Percentiles rank a stretch among this genome's conserved stretches.
Conservation (phyloP, 2,113 vertebrate species). For the Pangasianodon gigas region DNA sequence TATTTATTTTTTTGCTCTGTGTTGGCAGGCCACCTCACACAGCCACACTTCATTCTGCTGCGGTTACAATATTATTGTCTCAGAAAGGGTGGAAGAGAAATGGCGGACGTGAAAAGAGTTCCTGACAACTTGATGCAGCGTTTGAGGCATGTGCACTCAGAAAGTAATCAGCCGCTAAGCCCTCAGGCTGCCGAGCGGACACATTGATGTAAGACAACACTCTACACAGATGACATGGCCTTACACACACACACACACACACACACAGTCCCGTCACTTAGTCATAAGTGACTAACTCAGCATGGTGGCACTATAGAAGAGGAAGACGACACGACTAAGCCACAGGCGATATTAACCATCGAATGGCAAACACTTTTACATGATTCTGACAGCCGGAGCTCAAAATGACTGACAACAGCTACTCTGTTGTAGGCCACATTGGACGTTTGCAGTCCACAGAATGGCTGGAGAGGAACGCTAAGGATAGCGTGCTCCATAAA, state of each 20-base stretch:
- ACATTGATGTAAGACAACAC: constrained; percentile 59
- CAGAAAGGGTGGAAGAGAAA: constrained; percentile 44
- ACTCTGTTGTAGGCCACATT: not conserved
- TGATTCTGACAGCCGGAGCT: constrained; percentile 30
- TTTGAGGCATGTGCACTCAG: constrained; percentile 61
- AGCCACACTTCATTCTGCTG: constrained; percentile 43
- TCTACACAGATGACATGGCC: constrained; percentile 46
- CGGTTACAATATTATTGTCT: constrained; percentile 50
- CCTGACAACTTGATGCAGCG: constrained; percentile 60
- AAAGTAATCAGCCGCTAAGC: constrained; percentile 60
- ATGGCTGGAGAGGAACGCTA: constrained; percentile 5
- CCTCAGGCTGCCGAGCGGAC: constrained; percentile 54
- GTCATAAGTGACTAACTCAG: constrained; percentile 34
- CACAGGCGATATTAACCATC: constrained; percentile 32
- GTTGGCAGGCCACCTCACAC: not conserved
- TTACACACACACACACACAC: constrained; percentile 29
- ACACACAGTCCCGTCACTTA: constrained; percentile 19
- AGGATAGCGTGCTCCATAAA: constrained; percentile 30
- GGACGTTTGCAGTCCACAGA: not conserved
- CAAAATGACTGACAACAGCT: constrained; percentile 20
- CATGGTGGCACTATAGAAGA: constrained; percentile 32
- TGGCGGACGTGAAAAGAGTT: constrained; percentile 47
- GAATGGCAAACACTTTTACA: constrained; percentile 22
- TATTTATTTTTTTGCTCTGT: not conserved
- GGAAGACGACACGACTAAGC: not conserved